phyloP scores from a whole-genome alignment of 2,113 vertebrate genomes.

The Puntigrus tetrazona region DNA sequence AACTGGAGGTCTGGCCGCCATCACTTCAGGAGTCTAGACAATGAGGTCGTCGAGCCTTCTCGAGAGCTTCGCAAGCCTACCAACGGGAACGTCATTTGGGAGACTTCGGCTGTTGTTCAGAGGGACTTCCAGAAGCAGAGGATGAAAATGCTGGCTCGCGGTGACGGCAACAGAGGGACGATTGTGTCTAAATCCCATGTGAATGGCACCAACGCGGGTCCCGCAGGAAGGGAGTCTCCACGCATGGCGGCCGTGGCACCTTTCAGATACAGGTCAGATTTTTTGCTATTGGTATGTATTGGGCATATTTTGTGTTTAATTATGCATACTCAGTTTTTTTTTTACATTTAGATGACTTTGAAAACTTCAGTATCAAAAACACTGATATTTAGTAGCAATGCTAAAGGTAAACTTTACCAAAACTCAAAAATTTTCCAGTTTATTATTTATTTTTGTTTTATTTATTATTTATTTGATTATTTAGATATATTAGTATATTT shows the following conservation, averaged over 20 bases:
- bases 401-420: no score
- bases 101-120: conserved; percentile 12
- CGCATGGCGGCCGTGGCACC: conserved; percentile 75
- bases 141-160: conserved; percentile 43
- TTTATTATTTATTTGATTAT: no score
- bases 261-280: conserved; percentile 75
- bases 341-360: background rate
- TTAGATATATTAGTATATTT: no score
- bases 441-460: no score
- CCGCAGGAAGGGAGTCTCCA: conserved; percentile 62
- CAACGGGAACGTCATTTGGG: conserved; percentile 68
- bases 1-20: conserved; percentile 72
- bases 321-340: background rate
- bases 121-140: conserved; percentile 12
- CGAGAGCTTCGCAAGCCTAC: conserved; percentile 47
- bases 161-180: conserved; percentile 33
- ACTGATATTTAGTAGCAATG: no score
- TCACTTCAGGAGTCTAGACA: conserved; percentile 66
- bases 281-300: background rate
- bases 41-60: conserved; percentile 45
- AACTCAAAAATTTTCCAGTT: no score
- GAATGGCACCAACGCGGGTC: conserved; percentile 42
- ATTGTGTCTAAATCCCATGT: conserved; percentile 38
- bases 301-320: background rate
- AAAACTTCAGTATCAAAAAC: no score